A percentile compares a stretch with the other conserved stretches of the same genome.
phyloP scores from a whole-genome alignment of 2,797 vertebrate species.

The Cyprinella venusta region DNA sequence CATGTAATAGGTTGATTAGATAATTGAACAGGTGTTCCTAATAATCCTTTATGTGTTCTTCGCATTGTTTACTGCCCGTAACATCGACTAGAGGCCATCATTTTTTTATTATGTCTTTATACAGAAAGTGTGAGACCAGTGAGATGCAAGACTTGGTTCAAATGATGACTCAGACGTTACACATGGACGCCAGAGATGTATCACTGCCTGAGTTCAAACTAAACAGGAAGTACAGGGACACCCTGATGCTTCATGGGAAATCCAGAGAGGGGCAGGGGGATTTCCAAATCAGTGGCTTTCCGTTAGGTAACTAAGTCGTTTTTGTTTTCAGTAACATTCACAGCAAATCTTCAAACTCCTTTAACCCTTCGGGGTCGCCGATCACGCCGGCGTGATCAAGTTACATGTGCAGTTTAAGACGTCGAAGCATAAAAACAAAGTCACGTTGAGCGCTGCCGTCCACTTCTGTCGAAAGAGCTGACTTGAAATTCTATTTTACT shows the following conservation, averaged over 20 bases:
- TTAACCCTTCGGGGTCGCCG: no score
- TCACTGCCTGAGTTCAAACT: slow-evolving; percentile 86
- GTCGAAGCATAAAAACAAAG: no score
- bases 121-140: slow-evolving; percentile 81
- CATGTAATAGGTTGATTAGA: no score
- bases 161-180: slow-evolving; percentile 92
- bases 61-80: not conserved
- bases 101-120: slow-evolving; percentile 6
- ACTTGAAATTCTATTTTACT: no score
- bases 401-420: no score
- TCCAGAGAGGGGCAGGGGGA: slow-evolving; percentile 76
- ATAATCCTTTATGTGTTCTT: not conserved
- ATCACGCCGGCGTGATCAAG: no score
- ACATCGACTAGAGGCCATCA: not conserved
- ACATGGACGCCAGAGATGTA: slow-evolving; percentile 82
- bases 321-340: not conserved
- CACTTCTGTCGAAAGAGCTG: no score
- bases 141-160: slow-evolving; percentile 94
- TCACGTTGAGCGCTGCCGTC: no score
- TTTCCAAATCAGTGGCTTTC: slow-evolving; percentile 80
- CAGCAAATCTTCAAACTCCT: not conserved
- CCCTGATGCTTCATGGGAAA: slow-evolving; percentile 92
- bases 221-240: slow-evolving; percentile 89
- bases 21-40: no score
- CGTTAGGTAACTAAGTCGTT: slow-evolving; percentile 68